A percentile compares a stretch with the other conserved stretches of the same genome.
phyloP scores from a whole-genome alignment of 2,797 vertebrate genomes.

The Phalanger gymnotis region DNA sequence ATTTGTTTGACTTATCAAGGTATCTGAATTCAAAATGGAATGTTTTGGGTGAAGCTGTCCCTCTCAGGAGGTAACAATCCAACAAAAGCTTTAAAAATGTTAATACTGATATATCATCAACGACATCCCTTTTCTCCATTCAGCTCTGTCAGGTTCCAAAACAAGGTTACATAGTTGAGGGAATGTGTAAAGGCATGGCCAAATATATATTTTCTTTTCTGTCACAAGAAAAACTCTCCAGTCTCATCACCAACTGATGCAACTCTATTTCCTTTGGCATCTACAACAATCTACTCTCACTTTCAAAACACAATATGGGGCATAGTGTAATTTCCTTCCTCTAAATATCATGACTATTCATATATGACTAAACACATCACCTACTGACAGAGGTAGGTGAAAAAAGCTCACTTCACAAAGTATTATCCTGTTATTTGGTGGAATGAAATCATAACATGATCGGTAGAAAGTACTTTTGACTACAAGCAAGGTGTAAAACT shows the following conservation, averaged over 20 bases:
- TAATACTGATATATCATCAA: background rate
- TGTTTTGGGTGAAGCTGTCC: background rate
- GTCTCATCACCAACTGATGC: background rate
- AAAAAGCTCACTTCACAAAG: background rate
- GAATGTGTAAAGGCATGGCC: background rate
- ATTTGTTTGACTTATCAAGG: background rate
- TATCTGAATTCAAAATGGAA: background rate
- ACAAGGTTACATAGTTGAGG: background rate
- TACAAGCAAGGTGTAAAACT: background rate
- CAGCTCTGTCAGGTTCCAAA: background rate
- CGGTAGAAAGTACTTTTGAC: background rate
- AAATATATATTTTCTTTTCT: background rate
- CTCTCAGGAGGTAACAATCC: background rate
- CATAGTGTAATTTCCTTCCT: background rate
- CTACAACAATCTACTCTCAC: background rate
- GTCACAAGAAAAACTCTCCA: background rate
- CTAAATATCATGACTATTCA: background rate
- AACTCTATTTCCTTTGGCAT: background rate
- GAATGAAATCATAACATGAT: background rate
- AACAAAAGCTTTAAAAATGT: background rate
- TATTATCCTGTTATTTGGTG: background rate
- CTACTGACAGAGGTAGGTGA: background rate
- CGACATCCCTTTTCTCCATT: background rate
- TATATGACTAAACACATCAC: background rate
- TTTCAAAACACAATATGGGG: background rate